Evolutionary conservation across 2,797 vertebrate genomes (phyloP), one percentile per base, ranked within the genome.

Genomic region (Neomorphus geoffroyi): DNA sequence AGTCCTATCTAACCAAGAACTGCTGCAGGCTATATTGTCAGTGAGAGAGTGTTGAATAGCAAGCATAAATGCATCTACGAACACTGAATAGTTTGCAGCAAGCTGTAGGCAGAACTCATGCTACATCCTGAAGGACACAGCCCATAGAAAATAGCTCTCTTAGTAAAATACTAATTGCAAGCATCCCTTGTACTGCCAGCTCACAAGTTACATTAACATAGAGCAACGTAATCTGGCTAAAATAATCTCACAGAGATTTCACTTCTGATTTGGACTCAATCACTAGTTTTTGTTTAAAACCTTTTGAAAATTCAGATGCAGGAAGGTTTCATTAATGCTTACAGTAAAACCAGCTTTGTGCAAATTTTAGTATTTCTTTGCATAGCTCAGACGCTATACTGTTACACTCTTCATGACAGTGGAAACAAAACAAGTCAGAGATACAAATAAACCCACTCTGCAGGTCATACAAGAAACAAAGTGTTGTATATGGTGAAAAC

Each of bases 21-120:
- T 61, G 91, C 96, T 82, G 57, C 71, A 82, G 94, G 94, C 83
- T 96, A 74, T 89, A 95, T 87, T 90, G 80, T 90, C 92, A 96
- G 90, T 43, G 48, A 56, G 83, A 96, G 77, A 93, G 80, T 80
- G 69, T 18, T 92, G 92, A 94, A 88, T 85, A 96, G 86, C 83
- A 94, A 95, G 83, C 72, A 86, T 90, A 96, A 96, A 88, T 7
- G 78, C 78, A 85, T 67, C 48, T 96, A 77, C 69, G 93, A 93
- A 92, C 50, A 67, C 53, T 78, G 90, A 89, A 92, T 95, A 90
- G 94, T 90, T 84, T 92, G 88, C 88, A 94, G 74, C 39, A 80
- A 82, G 78, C 88, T 88, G 37, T 58, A 92, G 60, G 90, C 78
- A 94, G 80, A 95, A 96, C 86, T 95, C 90, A 95, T 80, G 80